Evolutionary conservation across 2,888 invertebrate species (phyloP), one percentile per base, ranked within the genome.

Genomic region (Esperia sulphurella): DNA sequence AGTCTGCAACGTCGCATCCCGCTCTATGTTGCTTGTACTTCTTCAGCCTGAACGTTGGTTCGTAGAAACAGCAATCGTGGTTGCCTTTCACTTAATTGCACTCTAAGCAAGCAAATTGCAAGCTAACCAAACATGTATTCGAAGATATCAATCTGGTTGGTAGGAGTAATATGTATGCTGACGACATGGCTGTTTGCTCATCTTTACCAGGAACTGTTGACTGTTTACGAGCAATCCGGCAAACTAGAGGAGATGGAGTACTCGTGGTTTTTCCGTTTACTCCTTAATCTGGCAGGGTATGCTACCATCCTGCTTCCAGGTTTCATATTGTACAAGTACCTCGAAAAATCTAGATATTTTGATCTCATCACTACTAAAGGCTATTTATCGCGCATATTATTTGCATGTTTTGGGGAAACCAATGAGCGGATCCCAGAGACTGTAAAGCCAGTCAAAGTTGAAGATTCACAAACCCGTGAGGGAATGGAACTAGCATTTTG

Each of bases 301-400:
- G 92, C 94, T 3, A 96, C 96, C n/a, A 91, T 98, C 48, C 91
- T 98, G 72, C 79, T 97, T 50, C 98, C 98, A 1, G 96, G 96
- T 43, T 94, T 93, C 71, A 82, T 97, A 13, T 91, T 97, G 48
- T 95, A 95, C 74, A 94, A 94, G 76, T 97, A 96, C 81, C 91
- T 96, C 21, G 92, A 93, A 55, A 92, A 91, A 68, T 94, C 92
- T 45, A 94, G 95, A 63, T 96, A 96, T 71, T 90, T 96, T 61
- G 96, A 97, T 71, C 93, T 93, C 77, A 90, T 93, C 72, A 92
- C 68, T 3, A 75, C 70, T 51, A 58, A 70, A 0, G 70, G 71
- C 3, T 59, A 61, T 33, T 28, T 77, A 12, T 80, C 68, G 4
- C 79, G 83, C 2, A 44, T 57, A 0, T 60, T 89, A 46, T 73